Percentiles rank a stretch among this genome's conserved stretches.
Conservation (phyloP, 2,113 vertebrate genomes). For the Oenanthe oenanthe region DNA sequence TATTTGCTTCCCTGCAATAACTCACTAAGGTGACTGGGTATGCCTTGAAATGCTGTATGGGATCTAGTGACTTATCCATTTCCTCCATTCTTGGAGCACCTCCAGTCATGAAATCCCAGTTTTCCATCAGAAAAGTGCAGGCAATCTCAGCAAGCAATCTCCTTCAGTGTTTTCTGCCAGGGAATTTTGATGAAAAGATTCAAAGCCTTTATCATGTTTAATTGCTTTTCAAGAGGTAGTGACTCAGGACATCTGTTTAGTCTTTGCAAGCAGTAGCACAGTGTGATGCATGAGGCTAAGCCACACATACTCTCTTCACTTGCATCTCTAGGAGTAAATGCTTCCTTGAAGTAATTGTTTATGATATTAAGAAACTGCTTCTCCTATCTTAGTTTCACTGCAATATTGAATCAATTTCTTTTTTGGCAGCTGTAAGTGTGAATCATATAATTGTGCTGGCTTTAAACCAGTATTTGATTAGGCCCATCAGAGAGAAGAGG, state of each 20-base stretch:
- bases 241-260: background rate
- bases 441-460: background rate
- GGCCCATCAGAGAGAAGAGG: background rate
- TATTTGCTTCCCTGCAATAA: background rate
- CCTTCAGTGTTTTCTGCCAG: background rate
- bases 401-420: background rate
- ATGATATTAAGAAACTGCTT: background rate
- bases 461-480: background rate
- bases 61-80: background rate
- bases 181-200: background rate
- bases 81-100: background rate
- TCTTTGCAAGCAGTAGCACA: background rate
- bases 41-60: background rate
- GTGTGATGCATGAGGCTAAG: background rate
- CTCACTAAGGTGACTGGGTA: background rate
- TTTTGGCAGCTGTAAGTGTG: background rate
- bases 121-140: background rate
- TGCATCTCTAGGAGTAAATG: background rate
- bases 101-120: background rate
- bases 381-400: background rate
- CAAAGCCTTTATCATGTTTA: constrained; percentile 10
- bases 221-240: constrained; percentile 21
- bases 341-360: background rate
- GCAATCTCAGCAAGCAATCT: background rate
- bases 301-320: background rate